Evolutionary conservation across 2,113 vertebrate species (phyloP).

Genomic region (Poicephalus gulielmi): DNA sequence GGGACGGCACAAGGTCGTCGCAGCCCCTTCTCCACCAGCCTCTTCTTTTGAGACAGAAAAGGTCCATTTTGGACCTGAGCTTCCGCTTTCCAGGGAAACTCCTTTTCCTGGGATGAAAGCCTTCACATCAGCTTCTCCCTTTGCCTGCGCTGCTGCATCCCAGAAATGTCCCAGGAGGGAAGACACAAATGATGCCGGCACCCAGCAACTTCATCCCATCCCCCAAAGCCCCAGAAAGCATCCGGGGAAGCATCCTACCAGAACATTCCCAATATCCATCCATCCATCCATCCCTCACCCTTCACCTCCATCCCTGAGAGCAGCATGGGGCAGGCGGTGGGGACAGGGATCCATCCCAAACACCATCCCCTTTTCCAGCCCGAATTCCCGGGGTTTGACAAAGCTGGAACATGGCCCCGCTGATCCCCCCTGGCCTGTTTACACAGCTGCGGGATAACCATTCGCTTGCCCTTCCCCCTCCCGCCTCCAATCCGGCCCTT

Average conservation of each 20-base stretch:
- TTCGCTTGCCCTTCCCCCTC: background rate
- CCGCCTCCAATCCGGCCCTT: background rate
- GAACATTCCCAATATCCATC: background rate
- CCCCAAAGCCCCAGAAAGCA: background rate
- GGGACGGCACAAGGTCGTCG: background rate
- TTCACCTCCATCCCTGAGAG: background rate
- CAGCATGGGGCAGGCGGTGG: background rate
- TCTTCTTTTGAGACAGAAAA: background rate
- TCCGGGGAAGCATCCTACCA: background rate
- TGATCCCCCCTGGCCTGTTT: background rate
- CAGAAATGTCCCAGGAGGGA: background rate
- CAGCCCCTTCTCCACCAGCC: background rate
- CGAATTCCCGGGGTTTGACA: background rate
- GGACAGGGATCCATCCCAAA: background rate
- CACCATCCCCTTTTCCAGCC: background rate
- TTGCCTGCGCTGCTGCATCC: background rate
- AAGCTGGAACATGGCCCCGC: background rate
- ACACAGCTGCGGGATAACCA: background rate
- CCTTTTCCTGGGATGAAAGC: background rate
- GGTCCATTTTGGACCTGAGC: background rate
- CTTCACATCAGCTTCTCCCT: background rate
- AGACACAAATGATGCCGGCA: background rate
- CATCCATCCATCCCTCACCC: background rate
- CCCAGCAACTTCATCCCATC: fast-evolving
- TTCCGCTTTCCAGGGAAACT: background rate